Conservation (phyloP, 2,888 invertebrate species). For the Cheilosia vulpina region DNA sequence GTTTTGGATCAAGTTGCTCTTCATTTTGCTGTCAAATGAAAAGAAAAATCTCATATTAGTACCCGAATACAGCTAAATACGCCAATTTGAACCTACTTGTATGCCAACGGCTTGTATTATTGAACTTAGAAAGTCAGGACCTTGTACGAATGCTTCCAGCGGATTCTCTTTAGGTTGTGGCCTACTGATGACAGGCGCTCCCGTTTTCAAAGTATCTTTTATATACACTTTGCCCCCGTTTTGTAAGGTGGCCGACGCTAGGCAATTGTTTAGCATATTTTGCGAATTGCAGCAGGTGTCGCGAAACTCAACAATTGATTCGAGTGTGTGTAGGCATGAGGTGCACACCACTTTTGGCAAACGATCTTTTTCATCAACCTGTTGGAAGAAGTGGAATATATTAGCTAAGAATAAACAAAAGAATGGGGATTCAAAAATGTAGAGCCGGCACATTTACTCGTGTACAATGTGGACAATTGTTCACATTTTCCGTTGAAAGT, state of each 20-base stretch:
- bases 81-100: constrained; percentile 78
- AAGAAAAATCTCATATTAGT: background rate
- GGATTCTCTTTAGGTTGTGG: constrained; percentile 51
- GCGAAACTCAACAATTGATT: constrained; percentile 86
- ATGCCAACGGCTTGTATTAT: constrained; percentile 83
- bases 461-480: too few relatives aligned
- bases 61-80: background rate
- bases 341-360: constrained; percentile 88
- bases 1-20: constrained; percentile 66
- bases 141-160: constrained; percentile 72
- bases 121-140: constrained; percentile 81
- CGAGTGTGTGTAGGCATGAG: constrained; percentile 86
- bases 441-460: too few relatives aligned
- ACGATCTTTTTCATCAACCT: constrained; percentile 88
- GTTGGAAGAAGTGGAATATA: background rate
- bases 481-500: too few relatives aligned
- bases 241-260: constrained; percentile 87
- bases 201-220: constrained; percentile 83
- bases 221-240: constrained; percentile 87
- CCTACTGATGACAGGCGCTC: constrained; percentile 52
- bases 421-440: too few relatives aligned
- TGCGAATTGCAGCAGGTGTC: constrained; percentile 88
- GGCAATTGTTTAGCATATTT: constrained; percentile 87
- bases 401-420: background rate
- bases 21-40: constrained; percentile 3